Evolutionary conservation across 2,797 vertebrate genomes (phyloP), one percentile per base, ranked within the genome.

Genomic region (Coregonus sp.): DNA sequence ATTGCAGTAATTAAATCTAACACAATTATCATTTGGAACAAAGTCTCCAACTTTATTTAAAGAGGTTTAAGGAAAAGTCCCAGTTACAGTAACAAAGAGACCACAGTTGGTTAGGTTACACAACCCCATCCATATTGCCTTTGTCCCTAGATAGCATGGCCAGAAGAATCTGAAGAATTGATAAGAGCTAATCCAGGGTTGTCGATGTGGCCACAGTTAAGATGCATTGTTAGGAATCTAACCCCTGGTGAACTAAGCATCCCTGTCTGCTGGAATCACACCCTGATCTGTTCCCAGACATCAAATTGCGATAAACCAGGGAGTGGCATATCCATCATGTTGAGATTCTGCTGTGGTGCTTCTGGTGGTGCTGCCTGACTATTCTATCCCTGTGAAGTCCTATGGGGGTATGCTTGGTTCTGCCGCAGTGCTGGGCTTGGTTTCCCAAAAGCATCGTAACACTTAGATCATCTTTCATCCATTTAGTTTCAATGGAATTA

Each of bases 161-260:
- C 65, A 52, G 7, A 52, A 51, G 47, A n/a, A 75, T 75, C 51
- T 20, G 29, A 68, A 75, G 25, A 52, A 67, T 75, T 68, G 74
- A 68, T 68, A 52, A 68, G 74, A 35, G 63, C 29, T 54, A 33
- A 33, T 75, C 73, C 63, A 52, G 1, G 73, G 40, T 14, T 4
- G 16, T 7, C 50, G 20, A 29, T 68, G 47, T 40, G 66, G 59
- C 37, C 40, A 75, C 40, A 52, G 51, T 68, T 75, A 75, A 75
- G 20, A 7, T 16, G 25, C 50, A 52, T 68, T 50, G 63, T 67
- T 5, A 37, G 40, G 29, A 35, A 29, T 47, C 40, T 47, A n/a
- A 40, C 15, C 29, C 37, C 61, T 29, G 20, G 11, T 66, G 73
- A 7, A 31, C n/a, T 59, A 37, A 7, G 20, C 37, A 16, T 20